Conservation (phyloP, 2,888 invertebrate genomes). For the Elmis aenea region DNA sequence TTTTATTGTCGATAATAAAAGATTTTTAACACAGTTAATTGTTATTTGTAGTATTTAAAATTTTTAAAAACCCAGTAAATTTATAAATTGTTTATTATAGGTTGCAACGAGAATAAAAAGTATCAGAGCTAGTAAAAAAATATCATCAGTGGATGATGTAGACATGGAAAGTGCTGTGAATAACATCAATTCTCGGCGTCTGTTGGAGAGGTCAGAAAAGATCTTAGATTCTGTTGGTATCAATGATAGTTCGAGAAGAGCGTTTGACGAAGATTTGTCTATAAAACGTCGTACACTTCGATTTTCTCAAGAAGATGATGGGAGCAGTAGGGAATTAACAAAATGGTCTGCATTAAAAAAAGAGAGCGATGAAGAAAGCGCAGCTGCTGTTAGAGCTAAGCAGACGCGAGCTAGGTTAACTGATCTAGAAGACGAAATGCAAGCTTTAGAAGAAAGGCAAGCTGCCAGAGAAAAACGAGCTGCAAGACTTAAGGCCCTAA, state of each 20-base stretch:
- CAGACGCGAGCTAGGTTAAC: conserved; percentile 62
- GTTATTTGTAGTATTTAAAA: no score
- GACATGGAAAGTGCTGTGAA: conserved; percentile 59
- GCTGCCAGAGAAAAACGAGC: conserved; percentile 67
- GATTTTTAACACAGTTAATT: no score
- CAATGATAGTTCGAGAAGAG: conserved; percentile 51
- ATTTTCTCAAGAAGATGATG: conserved; percentile 29
- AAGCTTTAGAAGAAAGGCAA: conserved; percentile 62
- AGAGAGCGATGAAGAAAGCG: conserved; percentile 47
- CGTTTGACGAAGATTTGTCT: conserved; percentile 34
- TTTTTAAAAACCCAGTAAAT: no score
- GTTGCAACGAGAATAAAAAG: conserved; percentile 56
- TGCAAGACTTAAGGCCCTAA: conserved; percentile 63
- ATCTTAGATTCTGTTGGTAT: conserved; percentile 60
- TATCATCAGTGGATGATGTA: conserved; percentile 57
- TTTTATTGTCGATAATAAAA: no score
- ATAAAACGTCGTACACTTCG: conserved; percentile 47
- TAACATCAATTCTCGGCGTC: conserved; percentile 54
- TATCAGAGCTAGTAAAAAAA: conserved; percentile 57
- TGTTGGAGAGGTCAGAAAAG: conserved; percentile 58
- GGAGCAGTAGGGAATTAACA: conserved; percentile 43
- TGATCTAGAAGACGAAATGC: conserved; percentile 73
- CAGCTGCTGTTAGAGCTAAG: conserved; percentile 61
- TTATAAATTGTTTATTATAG: no score
- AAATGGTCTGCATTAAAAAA: conserved; percentile 61